Percentiles rank a stretch among this genome's conserved stretches.
These are phyloP conservation scores for Amaurobius ferox DNA, from an alignment of 2,888 invertebrate species.

Conservation along the genomic window DNA sequence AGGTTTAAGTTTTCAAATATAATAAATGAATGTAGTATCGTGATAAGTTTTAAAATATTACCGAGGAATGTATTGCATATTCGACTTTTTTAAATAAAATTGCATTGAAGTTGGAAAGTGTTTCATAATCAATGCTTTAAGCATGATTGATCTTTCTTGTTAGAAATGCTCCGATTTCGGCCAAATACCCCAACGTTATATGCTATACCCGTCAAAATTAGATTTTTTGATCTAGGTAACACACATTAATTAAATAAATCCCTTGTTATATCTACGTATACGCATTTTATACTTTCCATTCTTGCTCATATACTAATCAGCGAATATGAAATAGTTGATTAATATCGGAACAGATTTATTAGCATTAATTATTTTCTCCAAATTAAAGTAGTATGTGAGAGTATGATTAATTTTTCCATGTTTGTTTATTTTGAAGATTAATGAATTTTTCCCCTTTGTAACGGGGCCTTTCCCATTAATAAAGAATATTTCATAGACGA, in stretches of 20 bases:
- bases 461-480: not conserved
- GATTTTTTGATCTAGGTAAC: not conserved
- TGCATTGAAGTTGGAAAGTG: too few species aligned
- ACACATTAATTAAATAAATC: not conserved
- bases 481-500: not conserved
- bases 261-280: not conserved
- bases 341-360: not conserved
- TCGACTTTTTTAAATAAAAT: too few species aligned
- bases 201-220: not conserved
- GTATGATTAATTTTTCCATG: not conserved
- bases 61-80: too few species aligned
- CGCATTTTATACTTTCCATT: not conserved
- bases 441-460: not conserved
- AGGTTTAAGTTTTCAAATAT: too few species aligned
- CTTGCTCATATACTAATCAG: not conserved
- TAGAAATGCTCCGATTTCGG: too few species aligned
- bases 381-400: not conserved
- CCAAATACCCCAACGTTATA: too few species aligned
- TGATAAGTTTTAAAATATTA: too few species aligned
- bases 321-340: not conserved
- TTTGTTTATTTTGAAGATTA: not conserved
- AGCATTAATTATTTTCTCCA: not conserved
- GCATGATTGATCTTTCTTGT: too few species aligned
- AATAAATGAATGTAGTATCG: too few species aligned
- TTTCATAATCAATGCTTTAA: too few species aligned